A percentile compares a stretch with the other conserved stretches of the same genome.
Evolutionary conservation across 2,888 invertebrate species (phyloP).

Genomic region (Disparrhopalites patrizii): DNA sequence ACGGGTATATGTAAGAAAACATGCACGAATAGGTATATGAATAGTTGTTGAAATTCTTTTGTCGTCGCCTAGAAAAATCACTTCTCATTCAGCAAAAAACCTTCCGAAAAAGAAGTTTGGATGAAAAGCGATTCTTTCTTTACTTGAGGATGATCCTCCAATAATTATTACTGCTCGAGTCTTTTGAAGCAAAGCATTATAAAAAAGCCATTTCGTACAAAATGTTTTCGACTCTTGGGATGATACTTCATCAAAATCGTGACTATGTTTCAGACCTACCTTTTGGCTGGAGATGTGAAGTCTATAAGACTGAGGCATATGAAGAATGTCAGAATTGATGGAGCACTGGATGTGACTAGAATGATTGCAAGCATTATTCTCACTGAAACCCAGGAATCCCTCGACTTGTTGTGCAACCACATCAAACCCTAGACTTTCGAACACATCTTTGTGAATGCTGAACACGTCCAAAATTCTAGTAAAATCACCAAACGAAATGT

Average conservation of each 20-base stretch:
- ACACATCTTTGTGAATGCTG: conserved; percentile 55
- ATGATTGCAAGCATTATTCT: conserved; percentile 36
- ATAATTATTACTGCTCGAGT: no score
- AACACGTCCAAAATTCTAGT: conserved; percentile 56
- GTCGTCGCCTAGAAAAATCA: no score
- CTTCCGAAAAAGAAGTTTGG: no score
- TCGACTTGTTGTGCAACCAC: conserved; percentile 51
- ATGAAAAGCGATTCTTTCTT: no score
- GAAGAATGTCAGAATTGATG: conserved; percentile 56
- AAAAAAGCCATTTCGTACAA: no score
- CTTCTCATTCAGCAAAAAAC: no score
- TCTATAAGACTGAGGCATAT: conserved; percentile 55
- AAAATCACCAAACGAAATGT: conserved; percentile 13
- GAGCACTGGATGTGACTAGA: conserved; percentile 56
- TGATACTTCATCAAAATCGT: no score
- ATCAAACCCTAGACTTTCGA: conserved; percentile 54
- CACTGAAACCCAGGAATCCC: conserved; percentile 35
- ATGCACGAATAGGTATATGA: background rate
- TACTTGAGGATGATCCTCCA: no score
- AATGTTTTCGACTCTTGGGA: no score
- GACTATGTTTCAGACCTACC: conserved; percentile 49
- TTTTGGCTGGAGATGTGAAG: conserved; percentile 56
- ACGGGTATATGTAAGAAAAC: background rate
- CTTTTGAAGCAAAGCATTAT: no score
- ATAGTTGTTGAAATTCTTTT: background rate